Conservation (phyloP, 2,113 vertebrate genomes). For the Accipiter cooperii region DNA sequence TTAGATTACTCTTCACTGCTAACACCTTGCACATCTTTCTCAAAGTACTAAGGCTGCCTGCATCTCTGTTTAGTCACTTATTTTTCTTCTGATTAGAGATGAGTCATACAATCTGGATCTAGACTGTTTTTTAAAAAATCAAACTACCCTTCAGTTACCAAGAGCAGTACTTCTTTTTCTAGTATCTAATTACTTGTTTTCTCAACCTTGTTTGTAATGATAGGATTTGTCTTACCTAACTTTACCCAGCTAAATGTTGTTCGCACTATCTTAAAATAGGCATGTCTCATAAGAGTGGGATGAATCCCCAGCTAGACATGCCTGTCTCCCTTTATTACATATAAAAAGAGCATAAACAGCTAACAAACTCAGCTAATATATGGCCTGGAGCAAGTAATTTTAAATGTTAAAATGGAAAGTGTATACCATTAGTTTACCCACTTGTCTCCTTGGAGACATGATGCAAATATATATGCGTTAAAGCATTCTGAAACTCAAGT, state of each 20-base stretch:
- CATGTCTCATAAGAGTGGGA: background rate
- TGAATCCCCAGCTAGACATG: background rate
- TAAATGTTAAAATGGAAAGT: conserved; percentile 19
- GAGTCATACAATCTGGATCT: background rate
- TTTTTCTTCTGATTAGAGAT: background rate
- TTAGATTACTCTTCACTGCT: background rate
- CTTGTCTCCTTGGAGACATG: background rate
- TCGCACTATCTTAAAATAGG: background rate
- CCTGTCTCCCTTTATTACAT: background rate
- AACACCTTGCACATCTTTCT: background rate
- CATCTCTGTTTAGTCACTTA: conserved; percentile 8
- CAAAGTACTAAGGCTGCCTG: background rate
- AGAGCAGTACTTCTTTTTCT: background rate
- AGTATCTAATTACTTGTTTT: conserved; percentile 2
- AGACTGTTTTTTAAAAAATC: background rate
- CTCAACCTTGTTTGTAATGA: background rate
- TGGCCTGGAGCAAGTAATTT: conserved; percentile 11
- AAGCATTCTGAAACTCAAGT: background rate
- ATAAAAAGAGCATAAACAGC: background rate
- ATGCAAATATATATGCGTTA: background rate
- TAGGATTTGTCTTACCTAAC: background rate
- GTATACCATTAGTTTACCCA: background rate
- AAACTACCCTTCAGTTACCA: background rate
- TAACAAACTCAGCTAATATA: conserved; percentile 13
- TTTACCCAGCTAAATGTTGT: conserved; percentile 17